Percentiles rank a stretch among this genome's conserved stretches.
phyloP scores from a whole-genome alignment of 2,113 vertebrate species.

The Callocephalon fimbriatum region DNA sequence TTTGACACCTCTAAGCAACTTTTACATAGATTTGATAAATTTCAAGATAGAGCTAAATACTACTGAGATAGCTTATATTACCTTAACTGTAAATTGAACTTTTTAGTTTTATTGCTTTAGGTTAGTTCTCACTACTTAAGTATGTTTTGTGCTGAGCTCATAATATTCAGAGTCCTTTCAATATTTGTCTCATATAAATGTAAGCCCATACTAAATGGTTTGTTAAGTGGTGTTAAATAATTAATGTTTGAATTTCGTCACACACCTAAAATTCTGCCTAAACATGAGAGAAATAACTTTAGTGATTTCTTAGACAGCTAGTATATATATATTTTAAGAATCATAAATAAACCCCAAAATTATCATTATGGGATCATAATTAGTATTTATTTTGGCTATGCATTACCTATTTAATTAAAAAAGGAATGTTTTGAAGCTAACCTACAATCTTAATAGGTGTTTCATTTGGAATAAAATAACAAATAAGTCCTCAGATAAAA shows the following conservation, averaged over 20 bases:
- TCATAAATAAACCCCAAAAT: neutral
- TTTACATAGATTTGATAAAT: neutral
- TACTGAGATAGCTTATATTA: neutral
- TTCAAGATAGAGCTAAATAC: neutral
- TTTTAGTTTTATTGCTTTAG: neutral
- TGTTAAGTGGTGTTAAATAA: neutral
- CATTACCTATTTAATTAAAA: neutral
- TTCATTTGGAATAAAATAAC: neutral
- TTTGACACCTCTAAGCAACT: neutral
- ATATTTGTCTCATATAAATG: neutral
- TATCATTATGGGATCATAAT: neutral
- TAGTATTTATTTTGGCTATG: neutral
- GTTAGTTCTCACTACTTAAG: neutral
- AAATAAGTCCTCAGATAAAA: neutral
- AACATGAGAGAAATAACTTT: neutral
- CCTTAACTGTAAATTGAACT: neutral
- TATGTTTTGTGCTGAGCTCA: neutral
- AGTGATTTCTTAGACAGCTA: neutral
- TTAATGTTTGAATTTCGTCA: neutral
- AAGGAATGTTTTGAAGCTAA: neutral
- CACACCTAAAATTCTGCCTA: neutral
- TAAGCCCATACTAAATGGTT: neutral
- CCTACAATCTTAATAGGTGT: neutral
- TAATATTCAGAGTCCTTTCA: neutral
- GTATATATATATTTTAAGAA: neutral